Percentiles rank a stretch among this genome's conserved stretches.
Evolutionary conservation across 2,797 vertebrate species (phyloP).

Genomic region (Austrolebias charrua): DNA sequence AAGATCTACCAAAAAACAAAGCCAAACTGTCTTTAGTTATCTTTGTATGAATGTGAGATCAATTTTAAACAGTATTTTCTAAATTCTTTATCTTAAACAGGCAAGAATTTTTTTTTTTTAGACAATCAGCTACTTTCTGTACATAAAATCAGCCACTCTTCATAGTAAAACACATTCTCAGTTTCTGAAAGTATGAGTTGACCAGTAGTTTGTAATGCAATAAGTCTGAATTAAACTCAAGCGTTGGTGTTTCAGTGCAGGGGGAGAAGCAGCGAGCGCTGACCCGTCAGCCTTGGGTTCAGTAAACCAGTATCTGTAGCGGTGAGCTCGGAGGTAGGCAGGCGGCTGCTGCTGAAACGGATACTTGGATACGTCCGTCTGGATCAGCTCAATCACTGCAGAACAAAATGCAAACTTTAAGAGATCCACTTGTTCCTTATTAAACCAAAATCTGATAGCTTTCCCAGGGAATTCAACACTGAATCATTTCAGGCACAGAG

Average conservation of each 20-base stretch:
- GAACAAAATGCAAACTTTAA: conserved; percentile 23
- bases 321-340: conserved; percentile 86
- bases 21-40: neutral
- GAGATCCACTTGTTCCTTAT: conserved; percentile 5
- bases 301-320: conserved; percentile 94
- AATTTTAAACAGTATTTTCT: too few relatives aligned
- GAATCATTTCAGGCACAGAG: neutral
- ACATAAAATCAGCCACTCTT: neutral
- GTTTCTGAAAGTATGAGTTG: neutral
- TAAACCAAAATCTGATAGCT: neutral
- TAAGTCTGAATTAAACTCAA: neutral
- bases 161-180: neutral
- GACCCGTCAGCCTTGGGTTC: conserved; percentile 79
- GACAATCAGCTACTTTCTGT: neutral
- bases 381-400: conserved; percentile 88
- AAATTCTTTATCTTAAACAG: too few relatives aligned
- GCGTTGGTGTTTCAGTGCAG: neutral
- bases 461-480: neutral
- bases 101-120: neutral
- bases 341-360: conserved; percentile 86
- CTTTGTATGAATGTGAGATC: too few relatives aligned
- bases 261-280: conserved; percentile 49
- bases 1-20: conserved; percentile 58
- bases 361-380: conserved; percentile 81
- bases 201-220: neutral